These are phyloP conservation scores for Craseonycteris thonglongyai DNA, from an alignment of 2,113 vertebrate genomes.

Conservation along the genomic window DNA sequence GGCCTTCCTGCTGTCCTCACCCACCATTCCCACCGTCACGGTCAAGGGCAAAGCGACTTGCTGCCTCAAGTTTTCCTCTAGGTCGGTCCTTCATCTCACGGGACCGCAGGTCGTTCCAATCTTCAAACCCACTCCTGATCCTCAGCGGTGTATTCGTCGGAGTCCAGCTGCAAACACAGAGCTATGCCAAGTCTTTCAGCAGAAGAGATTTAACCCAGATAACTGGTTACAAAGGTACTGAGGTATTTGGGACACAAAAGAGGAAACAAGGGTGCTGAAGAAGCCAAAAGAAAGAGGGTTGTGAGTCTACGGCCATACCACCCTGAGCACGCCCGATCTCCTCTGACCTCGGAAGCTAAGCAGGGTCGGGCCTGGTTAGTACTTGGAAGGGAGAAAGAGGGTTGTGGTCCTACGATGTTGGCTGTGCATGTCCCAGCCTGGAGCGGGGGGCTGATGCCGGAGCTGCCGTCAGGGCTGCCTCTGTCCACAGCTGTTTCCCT, in stretches of 20 bases:
- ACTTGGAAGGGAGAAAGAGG: too few relatives aligned
- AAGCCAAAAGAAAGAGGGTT: not conserved
- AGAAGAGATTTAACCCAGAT: not conserved
- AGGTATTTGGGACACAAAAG: not conserved
- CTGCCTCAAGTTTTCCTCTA: not conserved
- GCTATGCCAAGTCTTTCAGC: not conserved
- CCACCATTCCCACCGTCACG: accelerated
- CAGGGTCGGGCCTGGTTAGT: too few relatives aligned
- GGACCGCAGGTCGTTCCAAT: not conserved
- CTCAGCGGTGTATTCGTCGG: not conserved
- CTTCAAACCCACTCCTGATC: not conserved
- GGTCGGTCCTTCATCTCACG: accelerated
- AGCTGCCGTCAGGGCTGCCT: accelerated
- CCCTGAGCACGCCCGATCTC: too few relatives aligned
- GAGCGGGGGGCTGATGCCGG: accelerated
- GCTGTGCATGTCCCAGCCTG: accelerated
- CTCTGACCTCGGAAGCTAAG: too few relatives aligned
- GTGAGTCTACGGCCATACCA: too few relatives aligned
- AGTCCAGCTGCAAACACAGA: not conserved
- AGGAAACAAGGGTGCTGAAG: not conserved
- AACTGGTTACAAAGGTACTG: not conserved
- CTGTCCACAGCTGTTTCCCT: accelerated
- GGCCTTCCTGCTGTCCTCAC: accelerated
- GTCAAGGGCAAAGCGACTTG: too few relatives aligned
- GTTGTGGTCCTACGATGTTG: accelerated